A percentile compares a stretch with the other conserved stretches of the same genome.
These are phyloP conservation scores for Poliocrania exsul DNA, from an alignment of 2,797 vertebrate genomes.

Conservation along the genomic window DNA sequence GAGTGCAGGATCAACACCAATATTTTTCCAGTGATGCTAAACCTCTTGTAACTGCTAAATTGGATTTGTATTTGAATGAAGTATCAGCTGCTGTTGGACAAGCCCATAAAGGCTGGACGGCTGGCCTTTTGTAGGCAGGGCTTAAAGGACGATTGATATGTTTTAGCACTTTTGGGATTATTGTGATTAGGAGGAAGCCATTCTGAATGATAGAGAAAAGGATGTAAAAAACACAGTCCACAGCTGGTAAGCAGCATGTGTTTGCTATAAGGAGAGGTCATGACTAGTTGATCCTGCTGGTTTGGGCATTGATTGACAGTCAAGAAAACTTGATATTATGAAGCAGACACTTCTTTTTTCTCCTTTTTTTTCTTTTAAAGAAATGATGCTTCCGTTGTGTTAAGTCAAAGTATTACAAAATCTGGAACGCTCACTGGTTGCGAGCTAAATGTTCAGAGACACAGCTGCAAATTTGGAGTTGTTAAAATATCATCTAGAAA, in stretches of 20 bases:
- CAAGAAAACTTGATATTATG: slow-evolving; percentile 76
- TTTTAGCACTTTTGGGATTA: slow-evolving; percentile 86
- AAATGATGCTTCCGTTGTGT: neutral
- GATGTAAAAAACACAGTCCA: slow-evolving; percentile 79
- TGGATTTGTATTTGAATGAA: slow-evolving; percentile 91
- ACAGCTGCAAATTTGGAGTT: neutral
- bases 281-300: slow-evolving; percentile 84
- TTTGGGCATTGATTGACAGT: slow-evolving; percentile 83
- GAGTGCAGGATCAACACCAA: slow-evolving; percentile 77
- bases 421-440: neutral
- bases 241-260: slow-evolving; percentile 86
- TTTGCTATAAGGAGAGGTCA: slow-evolving; percentile 80
- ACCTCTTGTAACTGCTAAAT: slow-evolving; percentile 87
- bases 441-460: neutral
- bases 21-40: slow-evolving; percentile 84
- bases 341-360: slow-evolving; percentile 5
- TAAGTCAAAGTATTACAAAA: neutral
- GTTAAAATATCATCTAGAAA: slow-evolving; percentile 31
- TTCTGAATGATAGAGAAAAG: slow-evolving; percentile 80
- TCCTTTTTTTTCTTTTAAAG: neutral
- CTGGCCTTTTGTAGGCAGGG: slow-evolving; percentile 85
- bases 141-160: slow-evolving; percentile 89
- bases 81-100: slow-evolving; percentile 86
- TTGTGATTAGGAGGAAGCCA: slow-evolving; percentile 87
- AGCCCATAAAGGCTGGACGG: slow-evolving; percentile 83